Base-by-base conservation (phyloP, 2,113 vertebrate species). In the Noturus placidus region DNA sequence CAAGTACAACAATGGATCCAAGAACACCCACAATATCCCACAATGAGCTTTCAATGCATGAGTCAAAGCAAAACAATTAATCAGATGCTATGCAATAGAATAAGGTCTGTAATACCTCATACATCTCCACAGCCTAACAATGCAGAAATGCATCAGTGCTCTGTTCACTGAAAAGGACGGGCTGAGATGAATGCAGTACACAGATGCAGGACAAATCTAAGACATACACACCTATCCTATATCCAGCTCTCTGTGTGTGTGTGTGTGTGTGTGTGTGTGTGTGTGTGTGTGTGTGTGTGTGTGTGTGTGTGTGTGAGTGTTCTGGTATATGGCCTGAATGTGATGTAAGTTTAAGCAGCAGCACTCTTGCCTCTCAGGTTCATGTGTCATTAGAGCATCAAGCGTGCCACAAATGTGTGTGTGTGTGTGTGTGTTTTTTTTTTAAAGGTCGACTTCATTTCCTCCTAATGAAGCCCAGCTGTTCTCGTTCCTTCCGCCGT, bases 401-500 rank as follows among this genome's bases (percentile, higher is more conserved):
- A 72, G 83, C 84, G 67, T 70, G 65, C 69, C 67, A 74, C 52
- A 54, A 46, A 56, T 74, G 84, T 67, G 56, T 76, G 65, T 57
- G 72, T 70, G 77, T 27, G 84, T 79, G 85, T 57, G 72, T 70
- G 77, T 27, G 84, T 79, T 76, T 80, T 69, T 78, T 82, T 61
- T 59, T 42, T 88, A 91, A 91, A 89, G 85, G 88, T 89, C 87
- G 87, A 85, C 87, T 90, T 91, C 88, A 92, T 91, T 90, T 91
- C 90, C 86, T 90, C 52, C 89, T 91, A 93, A 93, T 91, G 89
- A 91, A 90, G 88, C 86, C 89, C 91, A 92, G 92, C 89, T 93
- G 92, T 90, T 92, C 83, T 72, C 72, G 86, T 82, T 88, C 90
- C 81, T 87, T 90, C 89, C 57, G 33, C 85, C 57, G 86, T 84